Conservation (phyloP, 2,888 invertebrate species). For the Candidula unifasciata region DNA sequence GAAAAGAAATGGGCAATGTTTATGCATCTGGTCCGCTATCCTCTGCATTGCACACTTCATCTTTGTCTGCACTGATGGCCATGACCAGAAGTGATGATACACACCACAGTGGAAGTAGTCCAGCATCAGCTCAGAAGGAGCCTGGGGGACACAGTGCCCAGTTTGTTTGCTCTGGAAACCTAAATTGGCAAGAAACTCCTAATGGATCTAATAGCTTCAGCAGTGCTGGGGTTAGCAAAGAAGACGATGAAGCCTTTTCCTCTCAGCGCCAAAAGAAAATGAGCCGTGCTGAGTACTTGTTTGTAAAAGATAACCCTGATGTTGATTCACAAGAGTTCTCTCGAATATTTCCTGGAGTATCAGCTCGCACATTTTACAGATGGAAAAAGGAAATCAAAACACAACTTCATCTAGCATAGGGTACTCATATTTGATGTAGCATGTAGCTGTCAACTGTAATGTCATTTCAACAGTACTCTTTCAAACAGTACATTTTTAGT, state of each 20-base stretch:
- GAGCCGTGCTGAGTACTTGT: constrained; percentile 58
- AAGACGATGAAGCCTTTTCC: constrained; percentile 51
- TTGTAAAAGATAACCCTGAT: constrained; percentile 58
- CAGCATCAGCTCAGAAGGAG: constrained; percentile 10
- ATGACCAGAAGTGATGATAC: constrained; percentile 38
- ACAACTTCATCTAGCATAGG: constrained; percentile 45
- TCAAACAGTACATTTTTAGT: background rate
- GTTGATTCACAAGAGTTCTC: constrained; percentile 59
- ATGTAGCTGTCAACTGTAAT: background rate
- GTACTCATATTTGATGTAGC: background rate
- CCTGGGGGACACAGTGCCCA: background rate
- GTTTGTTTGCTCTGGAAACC: constrained; percentile 5
- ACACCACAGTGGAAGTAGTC: background rate
- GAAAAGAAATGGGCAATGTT: background rate
- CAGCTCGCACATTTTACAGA: constrained; percentile 59
- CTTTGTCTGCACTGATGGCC: constrained; percentile 46
- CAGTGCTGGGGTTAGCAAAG: constrained; percentile 6
- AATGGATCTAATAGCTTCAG: background rate
- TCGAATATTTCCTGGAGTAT: constrained; percentile 56
- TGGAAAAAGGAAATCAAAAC: constrained; percentile 59
- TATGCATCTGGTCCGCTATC: background rate
- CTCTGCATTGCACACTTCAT: constrained; percentile 8
- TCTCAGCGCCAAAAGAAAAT: constrained; percentile 57
- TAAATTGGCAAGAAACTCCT: constrained; percentile 14
- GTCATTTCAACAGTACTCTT: background rate